Conservation (phyloP, 92 coral and sea anemone species). For the Hydrozoanthus gracilis region DNA sequence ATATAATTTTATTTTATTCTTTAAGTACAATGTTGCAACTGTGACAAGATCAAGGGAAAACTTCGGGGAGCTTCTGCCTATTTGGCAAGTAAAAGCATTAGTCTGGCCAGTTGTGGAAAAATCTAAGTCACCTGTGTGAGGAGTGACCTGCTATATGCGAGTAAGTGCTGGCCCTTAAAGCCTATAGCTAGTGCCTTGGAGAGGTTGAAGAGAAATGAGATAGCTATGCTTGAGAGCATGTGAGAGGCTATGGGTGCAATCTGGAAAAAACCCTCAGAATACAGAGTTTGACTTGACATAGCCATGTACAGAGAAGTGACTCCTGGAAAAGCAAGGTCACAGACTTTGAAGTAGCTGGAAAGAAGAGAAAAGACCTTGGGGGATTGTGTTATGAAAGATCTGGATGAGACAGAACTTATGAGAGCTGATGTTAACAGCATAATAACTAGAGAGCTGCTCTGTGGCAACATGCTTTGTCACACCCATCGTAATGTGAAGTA, state of each 20-base stretch:
- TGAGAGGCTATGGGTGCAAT: too few relatives aligned
- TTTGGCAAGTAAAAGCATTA: neutral
- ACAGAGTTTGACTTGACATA: too few relatives aligned
- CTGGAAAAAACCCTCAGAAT: too few relatives aligned
- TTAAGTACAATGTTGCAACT: neutral
- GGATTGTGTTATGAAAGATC: neutral
- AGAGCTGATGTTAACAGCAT: too few relatives aligned
- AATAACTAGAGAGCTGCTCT: too few relatives aligned
- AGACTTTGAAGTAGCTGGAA: neutral
- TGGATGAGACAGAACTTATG: too few relatives aligned
- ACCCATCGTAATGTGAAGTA: too few relatives aligned
- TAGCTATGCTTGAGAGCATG: too few relatives aligned
- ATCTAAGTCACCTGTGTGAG: conserved; percentile 2
- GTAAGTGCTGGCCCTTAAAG: neutral
- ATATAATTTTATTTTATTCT: too few relatives aligned
- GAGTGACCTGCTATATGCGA: neutral
- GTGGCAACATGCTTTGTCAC: too few relatives aligned
- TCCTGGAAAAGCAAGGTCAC: neutral
- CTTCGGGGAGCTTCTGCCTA: conserved; percentile 2
- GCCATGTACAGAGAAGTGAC: too few relatives aligned
- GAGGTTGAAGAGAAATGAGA: neutral
- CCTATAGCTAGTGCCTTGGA: neutral
- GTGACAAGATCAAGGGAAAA: conserved; percentile 19
- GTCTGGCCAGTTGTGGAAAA: neutral
- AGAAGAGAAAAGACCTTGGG: neutral